phyloP scores from a whole-genome alignment of 2,888 invertebrate genomes.

The Plemyria rubiginata region DNA sequence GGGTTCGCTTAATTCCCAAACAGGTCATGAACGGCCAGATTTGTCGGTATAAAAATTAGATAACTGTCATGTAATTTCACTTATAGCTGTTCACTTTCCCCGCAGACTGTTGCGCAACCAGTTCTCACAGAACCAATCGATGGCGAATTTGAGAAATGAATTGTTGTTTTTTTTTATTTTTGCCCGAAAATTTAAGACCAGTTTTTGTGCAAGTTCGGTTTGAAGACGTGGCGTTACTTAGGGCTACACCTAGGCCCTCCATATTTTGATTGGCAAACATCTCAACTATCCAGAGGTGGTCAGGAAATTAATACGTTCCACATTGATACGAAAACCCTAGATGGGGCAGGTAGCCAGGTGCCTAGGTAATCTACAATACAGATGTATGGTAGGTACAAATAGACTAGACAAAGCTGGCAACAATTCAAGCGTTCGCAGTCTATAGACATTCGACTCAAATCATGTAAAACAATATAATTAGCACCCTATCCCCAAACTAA shows the following conservation, averaged over 20 bases:
- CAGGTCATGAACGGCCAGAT: conserved; percentile 42
- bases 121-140: conserved; percentile 33
- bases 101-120: conserved; percentile 66
- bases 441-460: too few species aligned
- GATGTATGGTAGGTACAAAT: too few species aligned
- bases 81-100: conserved; percentile 76
- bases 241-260: not conserved
- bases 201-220: not conserved
- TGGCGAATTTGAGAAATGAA: conserved; percentile 25
- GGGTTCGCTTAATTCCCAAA: conserved; percentile 44
- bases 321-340: not conserved
- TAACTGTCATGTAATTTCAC: conserved; percentile 79
- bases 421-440: not conserved
- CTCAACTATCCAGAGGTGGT: too few species aligned
- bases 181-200: not conserved
- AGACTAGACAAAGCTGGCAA: conserved; percentile 4
- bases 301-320: not conserved
- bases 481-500: too few species aligned
- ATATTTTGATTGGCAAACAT: not conserved
- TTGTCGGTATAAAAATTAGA: conserved; percentile 70
- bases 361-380: not conserved
- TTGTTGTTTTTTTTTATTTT: conserved; percentile 18
- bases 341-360: not conserved
- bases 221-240: not conserved
- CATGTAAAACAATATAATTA: too few species aligned